Evolutionary conservation across 30 jellyfish, hydroid and myxozoan species (phyloP), one percentile per base, ranked within the genome.

Genomic region (Turritopsis rubra): DNA sequence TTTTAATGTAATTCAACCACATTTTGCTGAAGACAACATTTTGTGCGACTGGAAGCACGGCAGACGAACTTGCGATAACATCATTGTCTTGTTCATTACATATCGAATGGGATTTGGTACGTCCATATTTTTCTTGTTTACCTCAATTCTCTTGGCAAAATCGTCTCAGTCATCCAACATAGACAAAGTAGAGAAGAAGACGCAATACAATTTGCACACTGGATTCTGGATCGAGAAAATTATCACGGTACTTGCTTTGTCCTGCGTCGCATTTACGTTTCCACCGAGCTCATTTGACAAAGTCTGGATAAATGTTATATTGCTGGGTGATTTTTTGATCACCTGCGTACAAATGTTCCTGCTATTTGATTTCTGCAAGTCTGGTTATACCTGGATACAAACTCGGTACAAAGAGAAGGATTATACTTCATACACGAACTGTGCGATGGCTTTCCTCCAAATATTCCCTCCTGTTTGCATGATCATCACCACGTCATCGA

Each of bases 191-290:
- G 16, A 3, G 53, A 76, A 76, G 78, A 52, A 28, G 18, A 76
- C 28, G 4, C 84, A 21, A 18, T 76, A 94, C 23, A 53, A 87
- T 19, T 79, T 92, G 26, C 92, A 88, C 29, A 84, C 92, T 52
- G 98, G 98, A 21, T 92, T 92, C 70, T 92, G 98, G 98, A 86
- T 92, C n/a, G 96, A 85, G n/a, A 92, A 92, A 75, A 31, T 92
- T 25, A 52, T 88, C 85, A 81, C 85, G 23, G 83, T 92, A 5
- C 82, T 92, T 21, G 71, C 88, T 25, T 79, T 88, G 20, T 84
- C 96, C 0, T 78, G 94, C 26, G 86, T 88, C 19, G 89, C 98
- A 8, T 88, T 85, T 60, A 90, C 98, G 27, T 65, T 92, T 23
- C 98, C 98, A 28, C 98, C 98, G 1, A 84, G 93, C 18, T 16